Conservation (phyloP, 2,888 invertebrate species). For the Drosophila vallismaia region DNA sequence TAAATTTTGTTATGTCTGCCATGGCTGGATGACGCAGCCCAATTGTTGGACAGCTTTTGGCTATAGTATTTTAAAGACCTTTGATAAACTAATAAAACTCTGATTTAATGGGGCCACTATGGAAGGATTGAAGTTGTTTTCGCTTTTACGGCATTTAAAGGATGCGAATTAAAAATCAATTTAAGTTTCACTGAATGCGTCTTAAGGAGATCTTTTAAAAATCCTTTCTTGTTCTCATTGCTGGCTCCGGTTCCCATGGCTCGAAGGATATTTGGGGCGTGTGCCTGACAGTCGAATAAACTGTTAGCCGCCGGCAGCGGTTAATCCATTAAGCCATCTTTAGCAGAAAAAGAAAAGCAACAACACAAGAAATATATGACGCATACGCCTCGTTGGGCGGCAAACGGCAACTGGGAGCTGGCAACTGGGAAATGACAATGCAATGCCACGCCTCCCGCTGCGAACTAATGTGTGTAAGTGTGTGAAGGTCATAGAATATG, state of each 20-base stretch:
- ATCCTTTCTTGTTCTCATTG: background rate
- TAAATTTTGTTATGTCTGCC: conserved; percentile 61
- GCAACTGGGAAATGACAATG: conserved; percentile 64
- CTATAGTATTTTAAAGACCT: background rate
- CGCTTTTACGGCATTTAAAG: background rate
- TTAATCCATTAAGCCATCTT: conserved; percentile 79
- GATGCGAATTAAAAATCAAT: background rate
- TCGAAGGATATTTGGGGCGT: conserved; percentile 56
- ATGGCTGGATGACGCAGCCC: conserved; percentile 33
- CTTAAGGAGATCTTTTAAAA: background rate
- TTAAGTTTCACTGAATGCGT: background rate
- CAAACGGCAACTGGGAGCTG: conserved; percentile 44
- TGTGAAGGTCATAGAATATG: conserved; percentile 46
- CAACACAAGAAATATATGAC: conserved; percentile 56
- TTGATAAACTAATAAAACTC: conserved; percentile 14
- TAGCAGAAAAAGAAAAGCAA: conserved; percentile 17
- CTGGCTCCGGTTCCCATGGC: conserved; percentile 2
- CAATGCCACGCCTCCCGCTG: conserved; percentile 71
- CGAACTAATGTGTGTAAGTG: conserved; percentile 7
- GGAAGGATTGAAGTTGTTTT: conserved; percentile 5
- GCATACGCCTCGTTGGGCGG: conserved; percentile 55
- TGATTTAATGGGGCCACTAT: conserved; percentile 14
- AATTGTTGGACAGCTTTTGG: conserved; percentile 13
- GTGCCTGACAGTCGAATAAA: conserved; percentile 77
- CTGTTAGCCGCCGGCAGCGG: conserved; percentile 69